A percentile compares a stretch with the other conserved stretches of the same genome.
Evolutionary conservation across 2,113 vertebrate species (phyloP).

Genomic region (Rhipidura dahli): DNA sequence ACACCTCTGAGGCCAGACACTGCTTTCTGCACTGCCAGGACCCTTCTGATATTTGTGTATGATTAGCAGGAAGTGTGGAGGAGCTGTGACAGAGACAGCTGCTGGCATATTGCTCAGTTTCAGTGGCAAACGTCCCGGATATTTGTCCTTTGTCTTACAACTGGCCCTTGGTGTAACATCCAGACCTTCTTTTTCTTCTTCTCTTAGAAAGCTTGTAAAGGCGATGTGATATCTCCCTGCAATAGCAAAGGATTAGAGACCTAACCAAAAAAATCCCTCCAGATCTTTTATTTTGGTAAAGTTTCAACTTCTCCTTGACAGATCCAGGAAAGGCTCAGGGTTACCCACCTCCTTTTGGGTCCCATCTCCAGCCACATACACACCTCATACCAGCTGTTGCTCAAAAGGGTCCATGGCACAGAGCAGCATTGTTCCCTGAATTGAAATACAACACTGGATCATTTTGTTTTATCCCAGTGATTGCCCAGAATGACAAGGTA

Average conservation of each 20-base stretch:
- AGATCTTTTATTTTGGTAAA: background rate
- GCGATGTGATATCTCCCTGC: background rate
- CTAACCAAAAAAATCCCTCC: background rate
- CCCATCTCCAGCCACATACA: background rate
- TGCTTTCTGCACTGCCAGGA: fast-evolving
- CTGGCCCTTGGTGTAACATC: background rate
- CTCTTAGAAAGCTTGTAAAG: background rate
- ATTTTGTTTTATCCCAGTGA: background rate
- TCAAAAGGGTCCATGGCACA: background rate
- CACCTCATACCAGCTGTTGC: fast-evolving
- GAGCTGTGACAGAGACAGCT: background rate
- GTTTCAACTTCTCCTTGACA: background rate
- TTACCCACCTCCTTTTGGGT: background rate
- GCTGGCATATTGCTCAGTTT: background rate
- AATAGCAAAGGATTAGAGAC: background rate
- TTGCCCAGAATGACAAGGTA: background rate
- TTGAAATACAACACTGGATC: background rate
- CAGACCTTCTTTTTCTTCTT: background rate
- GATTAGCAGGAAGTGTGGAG: background rate
- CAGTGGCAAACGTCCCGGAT: background rate
- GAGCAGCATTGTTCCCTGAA: background rate
- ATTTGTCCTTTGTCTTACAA: background rate
- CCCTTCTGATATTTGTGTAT: background rate
- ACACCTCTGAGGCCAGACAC: background rate
- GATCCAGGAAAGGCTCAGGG: background rate